Conservation (phyloP, 1,140 invertebrate species). For the Microplitis mediator region DNA sequence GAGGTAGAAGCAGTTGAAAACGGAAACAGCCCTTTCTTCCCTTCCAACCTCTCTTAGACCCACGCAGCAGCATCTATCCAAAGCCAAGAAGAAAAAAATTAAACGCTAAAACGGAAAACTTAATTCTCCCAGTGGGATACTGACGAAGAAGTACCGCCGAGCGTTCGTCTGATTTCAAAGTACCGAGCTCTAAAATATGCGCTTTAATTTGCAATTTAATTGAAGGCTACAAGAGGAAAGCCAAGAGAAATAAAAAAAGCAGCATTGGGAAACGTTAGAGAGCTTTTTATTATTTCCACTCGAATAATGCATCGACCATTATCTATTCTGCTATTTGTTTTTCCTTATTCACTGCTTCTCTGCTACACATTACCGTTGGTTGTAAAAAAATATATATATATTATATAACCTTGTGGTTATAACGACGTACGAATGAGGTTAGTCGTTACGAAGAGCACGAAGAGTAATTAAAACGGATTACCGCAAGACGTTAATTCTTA, state of each 20-base stretch:
- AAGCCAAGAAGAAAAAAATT: conserved; percentile 13
- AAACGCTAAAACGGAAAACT: conserved; percentile 24
- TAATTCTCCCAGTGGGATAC: conserved; percentile 17
- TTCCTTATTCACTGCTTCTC: background rate
- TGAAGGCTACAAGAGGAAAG: conserved; percentile 2
- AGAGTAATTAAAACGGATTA: too few species aligned
- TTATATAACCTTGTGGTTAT: too few species aligned
- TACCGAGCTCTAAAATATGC: conserved; percentile 25
- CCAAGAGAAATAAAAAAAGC: background rate
- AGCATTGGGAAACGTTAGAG: conserved; percentile 3
- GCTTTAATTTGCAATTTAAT: conserved; percentile 34
- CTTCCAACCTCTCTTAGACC: too few species aligned
- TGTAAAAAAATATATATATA: background rate
- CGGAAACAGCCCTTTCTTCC: background rate
- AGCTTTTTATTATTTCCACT: background rate
- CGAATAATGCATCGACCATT: background rate
- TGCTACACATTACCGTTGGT: too few species aligned
- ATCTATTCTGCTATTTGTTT: background rate
- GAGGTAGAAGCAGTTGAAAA: background rate
- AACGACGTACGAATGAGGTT: too few species aligned
- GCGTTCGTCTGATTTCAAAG: conserved; percentile 16
- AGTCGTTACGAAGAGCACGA: too few species aligned
- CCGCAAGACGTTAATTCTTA: too few species aligned
- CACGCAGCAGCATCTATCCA: too few species aligned
- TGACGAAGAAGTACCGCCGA: conserved; percentile 2